phyloP scores from a whole-genome alignment of 2,888 invertebrate species.

The Machimus atricapillus region DNA sequence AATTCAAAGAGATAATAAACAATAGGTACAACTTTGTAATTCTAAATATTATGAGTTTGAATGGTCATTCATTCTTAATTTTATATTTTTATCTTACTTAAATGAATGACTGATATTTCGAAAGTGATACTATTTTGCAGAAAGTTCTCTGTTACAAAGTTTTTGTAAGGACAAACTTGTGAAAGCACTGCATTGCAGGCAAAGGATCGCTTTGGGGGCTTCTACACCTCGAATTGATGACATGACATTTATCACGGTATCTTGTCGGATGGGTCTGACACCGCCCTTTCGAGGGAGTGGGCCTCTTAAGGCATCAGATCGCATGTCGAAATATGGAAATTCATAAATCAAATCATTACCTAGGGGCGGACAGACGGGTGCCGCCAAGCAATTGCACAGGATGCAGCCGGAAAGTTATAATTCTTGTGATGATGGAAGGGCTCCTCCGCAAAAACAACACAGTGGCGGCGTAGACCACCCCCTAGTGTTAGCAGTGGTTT shows the following conservation, averaged over 20 bases:
- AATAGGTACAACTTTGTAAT: no score
- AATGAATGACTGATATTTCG: no score
- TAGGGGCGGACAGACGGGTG: background rate
- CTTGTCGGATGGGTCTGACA: background rate
- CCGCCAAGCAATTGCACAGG: background rate
- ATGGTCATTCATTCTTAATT: no score
- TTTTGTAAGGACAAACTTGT: background rate
- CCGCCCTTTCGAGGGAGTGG: background rate
- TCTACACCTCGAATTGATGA: background rate
- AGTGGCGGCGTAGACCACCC: background rate
- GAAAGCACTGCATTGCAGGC: background rate
- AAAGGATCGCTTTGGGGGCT: background rate
- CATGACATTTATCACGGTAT: slow-evolving; percentile 20
- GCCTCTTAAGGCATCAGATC: background rate
- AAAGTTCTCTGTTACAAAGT: background rate
- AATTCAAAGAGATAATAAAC: no score
- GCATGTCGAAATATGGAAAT: slow-evolving; percentile 36
- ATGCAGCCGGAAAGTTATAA: background rate
- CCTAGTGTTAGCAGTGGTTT: background rate
- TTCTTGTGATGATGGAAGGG: background rate
- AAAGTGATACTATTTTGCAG: background rate
- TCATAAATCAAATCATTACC: slow-evolving; percentile 21
- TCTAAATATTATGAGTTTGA: no score
- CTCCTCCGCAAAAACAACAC: background rate
- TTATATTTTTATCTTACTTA: no score